Evolutionary conservation across 2,888 invertebrate species (phyloP), one percentile per base, ranked within the genome.

Genomic region (Camptogramma bilineatum): DNA sequence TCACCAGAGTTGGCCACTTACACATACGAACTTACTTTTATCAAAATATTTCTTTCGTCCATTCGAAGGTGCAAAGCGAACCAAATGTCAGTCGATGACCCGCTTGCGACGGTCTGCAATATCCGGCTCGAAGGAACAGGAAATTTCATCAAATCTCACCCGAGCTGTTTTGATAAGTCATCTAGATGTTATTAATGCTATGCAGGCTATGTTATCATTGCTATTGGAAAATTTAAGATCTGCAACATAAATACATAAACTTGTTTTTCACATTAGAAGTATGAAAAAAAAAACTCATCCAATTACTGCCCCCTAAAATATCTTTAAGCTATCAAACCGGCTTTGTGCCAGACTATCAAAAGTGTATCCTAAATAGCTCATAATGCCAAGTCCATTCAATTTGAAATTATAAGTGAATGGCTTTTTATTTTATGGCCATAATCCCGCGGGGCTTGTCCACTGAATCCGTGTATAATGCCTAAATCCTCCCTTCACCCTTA

Each of bases 81-180:
- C 19, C 52, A 31, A 62, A 51, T 44, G 42, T 28, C 34, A 50
- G 62, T n/a, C 48, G 55, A 52, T 63, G 70, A 62, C 64, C 72
- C 62, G 57, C 51, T 63, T 69, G 17, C 50, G 62, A 55, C 66
- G 59, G 52, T 39, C 62, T 72, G 81, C 77, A 86, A 86, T 86
- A 84, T 86, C 86, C 86, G 86, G 75, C 70, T 65, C 66, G 74
- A 77, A 74, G 76, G 78, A 67, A 48, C 75, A 82, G 86, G 86
- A 86, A 81, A 83, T 86, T 85, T 83, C 84, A 85, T 84, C 83
- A 85, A 82, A 83, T 84, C 82, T 77, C 73, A 69, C 80, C 56
- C 56, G 64, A 69, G 64, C 72, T 71, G 71, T 73, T 72, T 77
- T 78, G 82, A 84, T 84, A 81, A 78, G 74, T 62, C 58, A 62